Percentiles rank a stretch among this genome's conserved stretches.
phyloP scores from a whole-genome alignment of 2,797 vertebrate genomes.

The Microchirus variegatus region DNA sequence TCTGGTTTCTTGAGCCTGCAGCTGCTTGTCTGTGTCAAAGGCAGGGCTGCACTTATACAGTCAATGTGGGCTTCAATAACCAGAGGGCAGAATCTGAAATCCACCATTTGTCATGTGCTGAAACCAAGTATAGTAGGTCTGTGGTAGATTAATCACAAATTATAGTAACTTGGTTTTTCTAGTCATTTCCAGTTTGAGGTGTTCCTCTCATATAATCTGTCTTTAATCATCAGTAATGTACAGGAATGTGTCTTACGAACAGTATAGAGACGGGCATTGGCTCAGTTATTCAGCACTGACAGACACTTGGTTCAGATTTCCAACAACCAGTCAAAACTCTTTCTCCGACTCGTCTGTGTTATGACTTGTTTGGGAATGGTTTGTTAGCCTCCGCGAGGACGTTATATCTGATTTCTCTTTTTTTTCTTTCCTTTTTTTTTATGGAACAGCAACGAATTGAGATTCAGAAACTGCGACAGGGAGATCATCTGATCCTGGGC shows the following conservation, averaged over 20 bases:
- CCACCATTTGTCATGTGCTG: background rate
- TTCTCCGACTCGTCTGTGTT: background rate
- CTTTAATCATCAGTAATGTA: background rate
- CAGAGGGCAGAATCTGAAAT: constrained; percentile 1
- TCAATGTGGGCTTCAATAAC: constrained; percentile 6
- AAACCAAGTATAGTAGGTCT: background rate
- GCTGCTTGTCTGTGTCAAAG: constrained; percentile 50
- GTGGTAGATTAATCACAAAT: background rate
- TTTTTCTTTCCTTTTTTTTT: background rate
- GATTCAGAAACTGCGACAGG: constrained; percentile 91
- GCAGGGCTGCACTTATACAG: constrained; percentile 4
- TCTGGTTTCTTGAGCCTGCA: constrained; percentile 46
- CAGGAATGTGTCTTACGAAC: background rate
- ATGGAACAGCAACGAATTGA: constrained; percentile 90
- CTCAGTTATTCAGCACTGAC: too few relatives aligned
- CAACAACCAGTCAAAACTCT: background rate
- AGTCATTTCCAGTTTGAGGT: background rate
- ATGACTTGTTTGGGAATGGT: too few relatives aligned
- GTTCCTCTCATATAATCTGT: background rate
- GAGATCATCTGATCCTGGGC: constrained; percentile 92
- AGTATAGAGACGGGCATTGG: background rate
- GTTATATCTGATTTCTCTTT: background rate
- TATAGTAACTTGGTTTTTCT: background rate
- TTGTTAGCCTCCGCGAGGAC: background rate
- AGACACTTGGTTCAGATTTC: background rate